Evolutionary conservation across 2,888 invertebrate genomes (phyloP), one percentile per base, ranked within the genome.

Genomic region (Synergus laeviventris): DNA sequence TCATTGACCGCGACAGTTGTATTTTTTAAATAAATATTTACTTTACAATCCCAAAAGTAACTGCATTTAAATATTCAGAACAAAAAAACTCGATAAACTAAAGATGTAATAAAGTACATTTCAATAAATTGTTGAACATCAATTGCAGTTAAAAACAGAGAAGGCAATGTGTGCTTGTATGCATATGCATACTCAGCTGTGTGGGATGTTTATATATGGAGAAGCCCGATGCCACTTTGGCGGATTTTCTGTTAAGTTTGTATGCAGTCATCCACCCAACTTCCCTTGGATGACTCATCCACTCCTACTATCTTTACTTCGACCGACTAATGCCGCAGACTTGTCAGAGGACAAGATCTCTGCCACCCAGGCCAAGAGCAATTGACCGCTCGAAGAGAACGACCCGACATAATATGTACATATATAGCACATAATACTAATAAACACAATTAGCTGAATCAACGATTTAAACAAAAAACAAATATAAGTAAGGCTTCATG

Each of bases 291-390:
- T 70, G 70, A 70, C 49, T 70, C 70, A 70, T 70, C 49, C 31
- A 49, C 70, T 70, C 49, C 49, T 45, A 70, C 49, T 49, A 49
- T 70, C 49, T 70, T 70, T 49, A 49, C 70, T 70, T 45, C 66
- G 2, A 70, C 31, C 70, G n/a, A 70, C 31, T 18, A 70, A 70
- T 70, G 24, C 49, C 49, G 70, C 49, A 70, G n/a, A 36, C 49
- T 66, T 45, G 21, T 66, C 16, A 45, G 45, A 66, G 66, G 66
- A 66, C 45, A 70, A 31, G n/a, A 49, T 36, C 49, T 49, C n/a
- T 49, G 70, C 31, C 49, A 70, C 49, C 49, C 70, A 49, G n/a
- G 5, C 31, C 31, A 70, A 70, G 42, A 45, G 70, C 45, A 70
- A 49, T 49, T 70, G 70, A 70, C 45, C n/a, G 66, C 24, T 45